A percentile compares a stretch with the other conserved stretches of the same genome.
Conservation (phyloP, 2,797 vertebrate genomes). For the Alosa sapidissima region DNA sequence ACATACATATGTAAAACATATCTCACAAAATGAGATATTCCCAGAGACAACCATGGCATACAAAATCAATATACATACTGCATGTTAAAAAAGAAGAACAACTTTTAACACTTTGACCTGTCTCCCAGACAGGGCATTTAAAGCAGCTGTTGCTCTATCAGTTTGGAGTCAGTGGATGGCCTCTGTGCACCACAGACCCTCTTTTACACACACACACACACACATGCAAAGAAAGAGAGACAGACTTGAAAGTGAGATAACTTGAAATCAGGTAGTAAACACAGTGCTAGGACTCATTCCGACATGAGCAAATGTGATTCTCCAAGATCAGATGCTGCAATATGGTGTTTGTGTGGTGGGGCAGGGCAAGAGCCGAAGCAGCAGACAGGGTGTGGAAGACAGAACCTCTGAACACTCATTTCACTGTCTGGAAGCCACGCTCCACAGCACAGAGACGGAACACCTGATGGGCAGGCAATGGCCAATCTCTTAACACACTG, state of each 20-base stretch:
- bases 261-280: background rate
- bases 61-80: background rate
- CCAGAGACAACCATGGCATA: too few species aligned
- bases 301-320: background rate
- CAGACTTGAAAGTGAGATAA: background rate
- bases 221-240: background rate
- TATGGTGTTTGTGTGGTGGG: background rate
- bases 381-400: background rate
- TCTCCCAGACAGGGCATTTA: background rate
- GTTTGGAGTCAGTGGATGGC: background rate
- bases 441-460: background rate
- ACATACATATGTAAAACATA: too few species aligned
- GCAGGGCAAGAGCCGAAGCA: background rate
- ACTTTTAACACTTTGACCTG: background rate
- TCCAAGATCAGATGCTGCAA: background rate
- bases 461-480: background rate
- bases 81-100: background rate
- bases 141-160: background rate
- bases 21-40: too few species aligned
- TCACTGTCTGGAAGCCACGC: background rate
- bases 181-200: background rate
- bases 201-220: background rate
- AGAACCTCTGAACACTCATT: constrained; percentile 2
- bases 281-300: background rate
- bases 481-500: background rate